phyloP scores from a whole-genome alignment of 2,797 vertebrate species.

The Acridotheres tristis region DNA sequence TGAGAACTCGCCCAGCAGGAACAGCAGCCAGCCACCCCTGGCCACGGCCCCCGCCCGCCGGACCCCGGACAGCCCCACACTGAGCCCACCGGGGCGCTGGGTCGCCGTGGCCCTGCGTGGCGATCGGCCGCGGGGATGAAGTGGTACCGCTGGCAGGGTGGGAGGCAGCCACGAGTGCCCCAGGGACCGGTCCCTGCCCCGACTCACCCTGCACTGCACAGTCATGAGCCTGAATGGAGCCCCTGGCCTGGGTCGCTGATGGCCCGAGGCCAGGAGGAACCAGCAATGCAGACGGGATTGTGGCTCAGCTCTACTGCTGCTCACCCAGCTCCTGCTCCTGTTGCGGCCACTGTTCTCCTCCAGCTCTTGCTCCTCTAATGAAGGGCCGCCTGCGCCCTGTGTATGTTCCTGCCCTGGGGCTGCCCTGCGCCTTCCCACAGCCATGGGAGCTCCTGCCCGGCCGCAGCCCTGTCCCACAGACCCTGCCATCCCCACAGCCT shows the following conservation, averaged over 20 bases:
- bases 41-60: background rate
- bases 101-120: rapidly evolving
- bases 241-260: background rate
- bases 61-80: background rate
- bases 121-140: rapidly evolving
- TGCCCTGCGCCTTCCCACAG: background rate
- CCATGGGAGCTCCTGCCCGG: rapidly evolving
- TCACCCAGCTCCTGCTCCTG: background rate
- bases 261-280: background rate
- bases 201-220: rapidly evolving
- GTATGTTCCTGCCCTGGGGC: rapidly evolving
- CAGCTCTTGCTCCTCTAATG: background rate
- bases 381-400: background rate
- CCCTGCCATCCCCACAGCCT: background rate
- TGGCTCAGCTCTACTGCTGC: background rate
- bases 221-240: rapidly evolving
- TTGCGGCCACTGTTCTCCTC: background rate
- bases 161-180: rapidly evolving
- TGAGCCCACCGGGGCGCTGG: background rate
- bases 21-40: background rate
- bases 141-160: background rate
- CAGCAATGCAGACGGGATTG: rapidly evolving
- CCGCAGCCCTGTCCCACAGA: rapidly evolving
- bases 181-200: background rate
- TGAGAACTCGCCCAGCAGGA: conserved; percentile 51